Evolutionary conservation across 2,888 invertebrate species (phyloP), one percentile per base, ranked within the genome.

Genomic region (Tupiocoris notatus): DNA sequence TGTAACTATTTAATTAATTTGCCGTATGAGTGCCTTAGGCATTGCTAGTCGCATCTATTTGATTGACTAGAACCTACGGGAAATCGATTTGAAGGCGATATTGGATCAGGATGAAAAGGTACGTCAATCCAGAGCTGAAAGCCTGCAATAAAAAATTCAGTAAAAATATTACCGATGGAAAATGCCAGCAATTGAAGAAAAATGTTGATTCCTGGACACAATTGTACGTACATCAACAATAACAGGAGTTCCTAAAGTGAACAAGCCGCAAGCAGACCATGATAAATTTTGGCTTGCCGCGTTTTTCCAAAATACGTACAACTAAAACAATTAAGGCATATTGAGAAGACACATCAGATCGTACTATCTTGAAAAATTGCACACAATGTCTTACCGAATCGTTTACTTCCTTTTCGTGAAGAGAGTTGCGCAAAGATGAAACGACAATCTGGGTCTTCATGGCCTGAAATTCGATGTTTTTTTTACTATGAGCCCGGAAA

Each of bases 41-140:
- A n/a, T n/a, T n/a, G n/a, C n/a, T n/a, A n/a, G n/a, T n/a, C n/a
- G n/a, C n/a, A n/a, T n/a, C n/a, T n/a, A n/a, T n/a, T n/a, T n/a
- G n/a, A n/a, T n/a, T n/a, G n/a, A n/a, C n/a, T n/a, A n/a, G n/a
- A n/a, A n/a, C n/a, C n/a, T 23, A 70, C 7, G 70, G 59, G 20
- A 59, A 70, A 24, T 70, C 57, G n/a, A 70, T 59, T 70, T 70
- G 70, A 12, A 70, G 23, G 57, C 59, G 57, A 21, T 70, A 70
- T 24, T 70, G 70, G 59, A 70, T 59, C 59, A 70, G 24, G 16
- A 70, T 70, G 59, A 70, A 70, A n/a, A 70, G 59, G 25, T 70
- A 70, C 17, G 70, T 70, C 70, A 70, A 58, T 9, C 70, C 70
- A 70, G 70, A 25, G 20, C 70, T 54, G 59, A 59, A 59, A 1